Conservation (phyloP, 2,113 vertebrate genomes). For the Parotia lawesii region DNA sequence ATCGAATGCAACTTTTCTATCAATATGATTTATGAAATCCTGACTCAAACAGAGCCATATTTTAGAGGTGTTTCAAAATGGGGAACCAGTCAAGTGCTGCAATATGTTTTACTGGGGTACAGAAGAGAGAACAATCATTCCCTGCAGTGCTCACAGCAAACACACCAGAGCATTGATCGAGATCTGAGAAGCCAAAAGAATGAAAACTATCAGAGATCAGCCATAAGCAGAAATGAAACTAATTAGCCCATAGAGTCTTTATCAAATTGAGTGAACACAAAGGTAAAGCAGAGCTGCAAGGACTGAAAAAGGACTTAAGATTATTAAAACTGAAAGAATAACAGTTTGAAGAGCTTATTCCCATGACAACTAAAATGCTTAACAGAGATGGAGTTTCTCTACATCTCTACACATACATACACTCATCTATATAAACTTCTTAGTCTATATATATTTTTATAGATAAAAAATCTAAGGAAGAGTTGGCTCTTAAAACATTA, state of each 20-base stretch:
- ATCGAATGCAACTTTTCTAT: neutral
- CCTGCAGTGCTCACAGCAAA: neutral
- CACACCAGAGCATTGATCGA: neutral
- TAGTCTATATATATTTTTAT: neutral
- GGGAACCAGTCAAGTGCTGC: neutral
- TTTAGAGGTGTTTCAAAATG: neutral
- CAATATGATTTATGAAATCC: neutral
- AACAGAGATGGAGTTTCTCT: neutral
- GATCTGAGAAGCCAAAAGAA: slow-evolving; percentile 15
- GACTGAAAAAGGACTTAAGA: neutral
- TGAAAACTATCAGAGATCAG: slow-evolving; percentile 2
- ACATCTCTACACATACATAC: fast-evolving
- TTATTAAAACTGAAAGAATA: slow-evolving; percentile 15
- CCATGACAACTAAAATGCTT: neutral
- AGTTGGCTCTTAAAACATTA: neutral
- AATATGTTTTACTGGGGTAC: neutral
- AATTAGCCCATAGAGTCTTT: neutral
- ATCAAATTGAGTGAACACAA: neutral
- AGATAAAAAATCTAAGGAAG: neutral
- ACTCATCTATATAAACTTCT: neutral
- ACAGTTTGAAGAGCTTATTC: neutral
- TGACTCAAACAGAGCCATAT: neutral
- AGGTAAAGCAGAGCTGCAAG: slow-evolving; percentile 3
- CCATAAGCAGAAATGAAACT: slow-evolving; percentile 27
- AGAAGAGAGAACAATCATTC: neutral